Evolutionary conservation across 2,113 vertebrate genomes (phyloP).

Genomic region (Lophochroa leadbeateri): DNA sequence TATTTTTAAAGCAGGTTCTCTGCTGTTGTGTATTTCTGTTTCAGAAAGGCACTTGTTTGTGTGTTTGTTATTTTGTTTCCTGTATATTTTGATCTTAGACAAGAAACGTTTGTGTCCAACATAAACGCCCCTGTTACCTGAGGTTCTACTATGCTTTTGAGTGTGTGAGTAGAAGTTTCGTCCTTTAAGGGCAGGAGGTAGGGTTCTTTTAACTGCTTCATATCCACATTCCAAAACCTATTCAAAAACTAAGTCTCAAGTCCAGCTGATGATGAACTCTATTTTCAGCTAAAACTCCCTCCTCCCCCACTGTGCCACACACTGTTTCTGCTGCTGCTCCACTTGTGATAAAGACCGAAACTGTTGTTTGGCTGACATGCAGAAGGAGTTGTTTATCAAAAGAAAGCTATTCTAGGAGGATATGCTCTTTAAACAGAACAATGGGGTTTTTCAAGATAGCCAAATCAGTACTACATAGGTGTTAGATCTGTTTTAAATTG

Average conservation of each 20-base stretch:
- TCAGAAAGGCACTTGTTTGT: background rate
- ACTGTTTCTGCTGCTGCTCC: conserved; percentile 56
- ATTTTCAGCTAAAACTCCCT: conserved; percentile 48
- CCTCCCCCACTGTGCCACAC: background rate
- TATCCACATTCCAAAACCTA: conserved; percentile 55
- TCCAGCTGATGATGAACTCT: conserved; percentile 63
- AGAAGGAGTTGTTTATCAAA: conserved; percentile 67
- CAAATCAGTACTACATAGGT: conserved; percentile 58
- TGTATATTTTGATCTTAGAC: background rate
- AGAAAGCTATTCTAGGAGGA: conserved; percentile 66
- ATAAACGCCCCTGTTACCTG: background rate
- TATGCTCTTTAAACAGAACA: conserved; percentile 69
- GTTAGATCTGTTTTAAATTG: conserved; percentile 62
- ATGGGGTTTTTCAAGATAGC: conserved; percentile 66
- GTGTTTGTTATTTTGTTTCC: background rate
- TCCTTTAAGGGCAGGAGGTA: conserved; percentile 13
- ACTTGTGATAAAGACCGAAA: conserved; percentile 66
- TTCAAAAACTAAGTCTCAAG: conserved; percentile 52
- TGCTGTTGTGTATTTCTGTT: background rate
- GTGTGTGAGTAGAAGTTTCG: background rate
- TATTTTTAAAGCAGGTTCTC: accelerated
- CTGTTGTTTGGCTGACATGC: conserved; percentile 59
- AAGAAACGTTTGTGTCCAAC: background rate
- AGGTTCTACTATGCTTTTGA: background rate
- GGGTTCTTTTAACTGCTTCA: conserved; percentile 52